Conservation (phyloP, 92 coral and sea anemone species). For the Zoanthus sansibaricus region DNA sequence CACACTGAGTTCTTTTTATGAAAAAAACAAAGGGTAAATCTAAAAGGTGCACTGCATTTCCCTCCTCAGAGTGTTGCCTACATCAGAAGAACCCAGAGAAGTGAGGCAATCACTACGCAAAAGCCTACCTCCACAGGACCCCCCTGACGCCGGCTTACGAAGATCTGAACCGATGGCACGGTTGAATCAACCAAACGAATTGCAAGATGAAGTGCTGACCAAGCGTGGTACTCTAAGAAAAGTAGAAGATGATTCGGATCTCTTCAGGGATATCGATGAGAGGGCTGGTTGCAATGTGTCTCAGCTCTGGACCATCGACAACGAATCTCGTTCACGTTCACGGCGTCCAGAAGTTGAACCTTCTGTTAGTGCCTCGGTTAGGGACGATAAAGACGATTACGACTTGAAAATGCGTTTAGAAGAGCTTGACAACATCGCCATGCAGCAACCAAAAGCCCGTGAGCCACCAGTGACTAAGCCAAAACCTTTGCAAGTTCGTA, state of each 20-base stretch:
- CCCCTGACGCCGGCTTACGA: conserved; percentile 48
- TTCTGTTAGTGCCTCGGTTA: conserved; percentile 68
- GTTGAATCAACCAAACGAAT: conserved; percentile 42
- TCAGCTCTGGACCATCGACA: conserved; percentile 88
- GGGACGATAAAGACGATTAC: conserved; percentile 42
- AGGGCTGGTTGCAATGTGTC: conserved; percentile 93
- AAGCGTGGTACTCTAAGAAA: conserved; percentile 85
- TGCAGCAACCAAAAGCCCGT: conserved; percentile 11
- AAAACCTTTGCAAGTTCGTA: conserved; percentile 72
- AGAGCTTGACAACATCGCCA: conserved; percentile 68
- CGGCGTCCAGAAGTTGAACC: conserved; percentile 62
- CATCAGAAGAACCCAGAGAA: conserved; percentile 74
- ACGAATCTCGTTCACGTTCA: conserved; percentile 74
- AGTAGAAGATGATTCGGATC: conserved; percentile 80
- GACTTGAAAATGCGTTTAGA: conserved; percentile 74
- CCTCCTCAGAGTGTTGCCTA: conserved; percentile 69
- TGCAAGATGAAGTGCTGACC: conserved; percentile 64
- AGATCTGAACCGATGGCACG: conserved; percentile 54
- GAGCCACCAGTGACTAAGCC: conserved; percentile 65
- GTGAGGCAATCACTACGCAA: conserved; percentile 75
- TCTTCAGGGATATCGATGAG: conserved; percentile 73
- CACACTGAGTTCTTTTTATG: background rate
- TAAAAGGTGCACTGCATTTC: background rate
- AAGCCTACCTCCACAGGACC: conserved; percentile 68
- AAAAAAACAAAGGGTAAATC: background rate